Conservation (phyloP, 2,797 vertebrate genomes). For the Pygocentrus nattereri region DNA sequence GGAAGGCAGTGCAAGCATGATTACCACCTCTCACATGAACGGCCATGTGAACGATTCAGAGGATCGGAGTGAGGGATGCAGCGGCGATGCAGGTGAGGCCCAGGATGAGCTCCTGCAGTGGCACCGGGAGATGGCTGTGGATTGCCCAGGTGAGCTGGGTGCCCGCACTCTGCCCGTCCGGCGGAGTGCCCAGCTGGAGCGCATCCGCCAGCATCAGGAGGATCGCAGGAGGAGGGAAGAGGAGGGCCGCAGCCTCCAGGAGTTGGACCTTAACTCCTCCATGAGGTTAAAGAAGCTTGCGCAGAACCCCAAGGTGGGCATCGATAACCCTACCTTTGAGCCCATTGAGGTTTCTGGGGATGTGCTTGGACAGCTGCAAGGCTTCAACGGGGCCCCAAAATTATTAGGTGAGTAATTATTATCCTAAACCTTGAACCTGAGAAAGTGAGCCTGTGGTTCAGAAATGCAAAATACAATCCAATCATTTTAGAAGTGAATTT, state of each 20-base stretch:
- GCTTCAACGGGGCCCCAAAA: slow-evolving; percentile 64
- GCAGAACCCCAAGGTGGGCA: slow-evolving; percentile 96
- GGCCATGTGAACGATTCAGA: slow-evolving; percentile 90
- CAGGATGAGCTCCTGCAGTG: slow-evolving; percentile 79
- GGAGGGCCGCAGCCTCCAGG: slow-evolving; percentile 91
- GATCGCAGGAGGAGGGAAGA: slow-evolving; percentile 93
- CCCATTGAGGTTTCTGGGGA: slow-evolving; percentile 90
- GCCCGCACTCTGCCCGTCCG: slow-evolving; percentile 89
- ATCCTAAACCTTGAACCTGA: background rate
- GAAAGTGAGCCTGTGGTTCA: background rate
- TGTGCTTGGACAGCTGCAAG: slow-evolving; percentile 80
- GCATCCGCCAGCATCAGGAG: slow-evolving; percentile 96
- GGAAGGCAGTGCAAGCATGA: slow-evolving; percentile 56
- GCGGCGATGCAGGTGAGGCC: slow-evolving; percentile 64
- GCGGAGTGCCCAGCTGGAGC: slow-evolving; percentile 91
- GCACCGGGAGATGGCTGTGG: slow-evolving; percentile 96
- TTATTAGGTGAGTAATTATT: slow-evolving; percentile 82
- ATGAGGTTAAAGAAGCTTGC: slow-evolving; percentile 95
- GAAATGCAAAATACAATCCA: background rate
- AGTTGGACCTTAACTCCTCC: slow-evolving; percentile 94
- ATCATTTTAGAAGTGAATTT: background rate
- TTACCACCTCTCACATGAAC: slow-evolving; percentile 95
- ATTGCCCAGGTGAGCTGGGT: slow-evolving; percentile 94
- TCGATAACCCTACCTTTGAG: slow-evolving; percentile 98
- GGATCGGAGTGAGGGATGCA: slow-evolving; percentile 77